Base-by-base conservation (phyloP, 2,888 invertebrate genomes). In the Andricus curvator region DNA sequence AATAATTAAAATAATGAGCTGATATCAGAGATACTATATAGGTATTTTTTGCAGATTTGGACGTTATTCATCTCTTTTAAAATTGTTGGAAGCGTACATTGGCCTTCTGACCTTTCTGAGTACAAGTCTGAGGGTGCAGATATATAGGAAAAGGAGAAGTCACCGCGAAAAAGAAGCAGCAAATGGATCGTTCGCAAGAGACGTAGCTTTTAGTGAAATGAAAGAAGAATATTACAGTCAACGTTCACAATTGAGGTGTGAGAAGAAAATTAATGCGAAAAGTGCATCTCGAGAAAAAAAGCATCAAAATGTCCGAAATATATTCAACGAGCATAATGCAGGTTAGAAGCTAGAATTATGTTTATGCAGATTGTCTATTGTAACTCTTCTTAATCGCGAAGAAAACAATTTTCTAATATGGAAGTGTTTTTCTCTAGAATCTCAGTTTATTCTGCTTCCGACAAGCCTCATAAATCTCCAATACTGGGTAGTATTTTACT, bases 151-250 rank as follows among this genome's bases (percentile, higher is more conserved):
- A 62, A 76, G 22, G 76, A 77, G 22, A 65, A 68, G 68, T 29
- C 62, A 29, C 25, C 25, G 6, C 25, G 51, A 51, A 70, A 62
- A 66, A 60, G n/a, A 37, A 64, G 37, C 68, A 64, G 37, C 44
- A 62, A 67, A 78, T 60, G 51, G 81, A 80, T 79, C 68, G 67
- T 81, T 79, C 66, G 62, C 29, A 41, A 68, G 83, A 81, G 80
- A 76, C 78, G 79, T 64, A 29, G 51, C 77, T 70, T 70, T 70
- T 64, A 66, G 77, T 64, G 62, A 79, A 79, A 80, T 76, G 77
- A 56, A 79, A 68, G 78, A 65, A 79, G 82, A 80, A 82, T 80
- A 82, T 74, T 74, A 74, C 56, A 74, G 56, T 74, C 51, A 74
- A 74, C 74, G n/a, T 74, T 33, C 33, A 56, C 20, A 74, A 51